These are phyloP conservation scores for Cyanoderma ruficeps DNA, from an alignment of 2,113 vertebrate species.

Conservation along the genomic window DNA sequence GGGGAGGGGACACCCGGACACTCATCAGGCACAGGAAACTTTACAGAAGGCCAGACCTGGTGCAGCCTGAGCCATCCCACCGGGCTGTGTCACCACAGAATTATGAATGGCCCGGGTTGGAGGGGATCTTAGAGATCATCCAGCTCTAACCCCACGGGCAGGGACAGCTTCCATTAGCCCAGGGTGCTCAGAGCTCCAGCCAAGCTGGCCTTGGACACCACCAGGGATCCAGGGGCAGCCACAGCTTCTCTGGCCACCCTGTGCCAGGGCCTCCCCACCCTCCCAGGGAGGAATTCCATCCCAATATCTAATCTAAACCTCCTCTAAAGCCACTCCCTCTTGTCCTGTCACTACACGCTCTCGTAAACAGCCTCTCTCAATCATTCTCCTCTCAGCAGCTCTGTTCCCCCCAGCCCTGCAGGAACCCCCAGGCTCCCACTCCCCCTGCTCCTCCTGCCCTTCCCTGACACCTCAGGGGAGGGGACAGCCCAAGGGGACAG, in stretches of 20 bases:
- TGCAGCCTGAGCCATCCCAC: fast-evolving
- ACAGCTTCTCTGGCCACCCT: not conserved
- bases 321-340: not conserved
- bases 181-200: not conserved
- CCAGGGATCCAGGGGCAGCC: not conserved
- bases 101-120: not conserved
- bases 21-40: not conserved
- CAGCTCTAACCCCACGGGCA: not conserved
- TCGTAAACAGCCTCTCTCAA: not conserved
- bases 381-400: not conserved
- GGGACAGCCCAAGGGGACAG: not conserved
- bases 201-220: fast-evolving
- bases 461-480: fast-evolving
- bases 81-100: fast-evolving
- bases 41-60: not conserved
- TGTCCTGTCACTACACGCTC: not conserved
- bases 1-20: not conserved
- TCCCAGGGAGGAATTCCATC: not conserved
- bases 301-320: not conserved
- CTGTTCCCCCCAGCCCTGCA: not conserved
- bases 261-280: not conserved
- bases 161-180: not conserved
- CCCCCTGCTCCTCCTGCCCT: not conserved
- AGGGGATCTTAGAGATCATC: not conserved
- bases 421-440: not conserved